Base-by-base conservation (phyloP, 2,888 invertebrate genomes). In the Thymelicus acteon region DNA sequence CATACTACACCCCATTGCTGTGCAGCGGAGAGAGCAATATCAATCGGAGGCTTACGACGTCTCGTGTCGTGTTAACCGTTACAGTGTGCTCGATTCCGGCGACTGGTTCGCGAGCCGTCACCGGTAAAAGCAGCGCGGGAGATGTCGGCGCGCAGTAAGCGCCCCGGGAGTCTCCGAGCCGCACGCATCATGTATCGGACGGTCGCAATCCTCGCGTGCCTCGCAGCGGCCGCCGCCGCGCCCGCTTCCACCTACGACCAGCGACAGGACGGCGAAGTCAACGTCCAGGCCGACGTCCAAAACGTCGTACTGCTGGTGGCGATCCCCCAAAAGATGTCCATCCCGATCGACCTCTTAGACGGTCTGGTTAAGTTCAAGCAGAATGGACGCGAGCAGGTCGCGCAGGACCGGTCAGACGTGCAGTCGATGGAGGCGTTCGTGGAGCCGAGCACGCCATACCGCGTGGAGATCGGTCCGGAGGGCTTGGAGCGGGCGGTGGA, bases 221-320 rank as follows among this genome's bases (percentile, higher is more conserved):
- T 91, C 72, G 79, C 80, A 72, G 85, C 82, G 74, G 84, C 84
- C 76, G 84, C 88, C 75, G 84, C 86, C 70, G 77, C 82, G 70
- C 82, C 87, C 57, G 44, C 40, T 8, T 0, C 83, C 60, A 84
- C 80, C 52, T 95, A 95, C 90, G 96, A 97, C 84, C 96, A 97
- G 82, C 94, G 96, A 0, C 97, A 97, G 85, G 96, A 97, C 71
- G 97, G 97, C n/a, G 95, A 96, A 3, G 84, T 95, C 74, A 97
- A 97, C 85, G 94, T 97, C 12, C 94, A 95, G 65, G 96, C 96
- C 0, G 96, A 97, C 83, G 88, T 97, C 10, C 95, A 97, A 75
- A 97, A 97, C 81, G 95, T 97, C 75, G 91, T 97, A 75, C 88
- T 97, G 65, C 85, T 97, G 39, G 85, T 97, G n/a, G 95, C 96